Evolutionary conservation across 2,888 invertebrate genomes (phyloP).

Genomic region (Ophonus ardosiacus): DNA sequence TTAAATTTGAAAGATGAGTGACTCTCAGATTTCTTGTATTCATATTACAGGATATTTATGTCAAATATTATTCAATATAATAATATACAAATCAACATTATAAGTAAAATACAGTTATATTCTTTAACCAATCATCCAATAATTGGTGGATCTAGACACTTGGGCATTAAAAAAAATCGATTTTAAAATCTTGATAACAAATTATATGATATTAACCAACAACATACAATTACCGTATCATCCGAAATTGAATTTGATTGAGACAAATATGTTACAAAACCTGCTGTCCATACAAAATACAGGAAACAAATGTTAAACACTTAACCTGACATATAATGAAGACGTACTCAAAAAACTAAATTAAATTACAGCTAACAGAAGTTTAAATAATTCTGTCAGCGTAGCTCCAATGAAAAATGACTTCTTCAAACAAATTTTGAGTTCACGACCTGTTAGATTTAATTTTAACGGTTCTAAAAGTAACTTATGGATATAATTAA

Average conservation of each 20-base stretch:
- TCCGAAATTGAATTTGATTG: conserved; percentile 35
- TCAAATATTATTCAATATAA: neutral
- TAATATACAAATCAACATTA: neutral
- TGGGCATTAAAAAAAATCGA: conserved; percentile 13
- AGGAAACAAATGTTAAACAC: conserved; percentile 8
- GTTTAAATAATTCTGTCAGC: conserved; percentile 34
- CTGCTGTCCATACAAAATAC: conserved; percentile 2
- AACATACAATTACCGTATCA: conserved; percentile 34
- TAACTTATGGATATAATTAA: conserved; percentile 30
- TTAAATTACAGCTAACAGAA: conserved; percentile 15
- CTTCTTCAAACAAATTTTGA: conserved; percentile 5
- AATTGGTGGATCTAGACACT: neutral
- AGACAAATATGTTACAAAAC: conserved; percentile 22
- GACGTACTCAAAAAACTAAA: conserved; percentile 22
- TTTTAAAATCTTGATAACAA: conserved; percentile 10
- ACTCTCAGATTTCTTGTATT: neutral
- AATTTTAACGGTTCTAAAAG: conserved; percentile 34
- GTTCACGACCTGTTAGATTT: conserved; percentile 15
- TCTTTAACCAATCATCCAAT: neutral
- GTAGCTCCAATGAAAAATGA: conserved; percentile 5
- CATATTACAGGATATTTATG: neutral
- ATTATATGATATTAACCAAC: conserved; percentile 30
- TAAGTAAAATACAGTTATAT: neutral
- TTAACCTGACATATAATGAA: conserved; percentile 13
- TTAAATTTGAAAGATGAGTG: no score